Conservation (phyloP, 2,888 invertebrate species). For the Schizaphis graminum region DNA sequence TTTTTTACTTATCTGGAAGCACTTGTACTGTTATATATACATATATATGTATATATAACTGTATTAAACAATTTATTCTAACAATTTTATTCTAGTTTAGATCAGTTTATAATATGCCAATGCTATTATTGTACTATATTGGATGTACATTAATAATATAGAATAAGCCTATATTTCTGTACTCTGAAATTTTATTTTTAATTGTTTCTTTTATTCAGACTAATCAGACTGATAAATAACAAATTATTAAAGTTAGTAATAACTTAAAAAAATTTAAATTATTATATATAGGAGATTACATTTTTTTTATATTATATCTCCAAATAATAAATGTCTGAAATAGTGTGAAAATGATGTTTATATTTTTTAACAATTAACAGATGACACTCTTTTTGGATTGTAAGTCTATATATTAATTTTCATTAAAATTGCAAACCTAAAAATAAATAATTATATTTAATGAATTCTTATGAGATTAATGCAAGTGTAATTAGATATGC, state of each 20-base stretch:
- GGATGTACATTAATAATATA: conserved; percentile 60
- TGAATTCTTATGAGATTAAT: not conserved
- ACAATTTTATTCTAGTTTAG: conserved; percentile 51
- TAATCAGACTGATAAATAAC: conserved; percentile 44
- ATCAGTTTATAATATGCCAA: conserved; percentile 48
- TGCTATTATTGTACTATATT: conserved; percentile 45
- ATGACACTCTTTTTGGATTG: not conserved
- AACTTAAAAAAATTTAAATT: not conserved
- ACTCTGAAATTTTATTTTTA: conserved; percentile 37
- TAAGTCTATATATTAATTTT: not conserved
- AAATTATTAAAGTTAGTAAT: conserved; percentile 20
- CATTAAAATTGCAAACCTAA: not conserved
- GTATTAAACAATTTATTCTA: conserved; percentile 54
- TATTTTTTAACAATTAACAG: not conserved
- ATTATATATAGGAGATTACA: not conserved
- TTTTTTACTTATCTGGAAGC: conserved; percentile 52
- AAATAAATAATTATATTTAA: not conserved
- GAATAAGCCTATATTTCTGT: conserved; percentile 60
- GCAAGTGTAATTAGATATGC: not conserved
- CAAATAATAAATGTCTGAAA: conserved; percentile 35
- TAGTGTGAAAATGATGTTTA: conserved; percentile 17
- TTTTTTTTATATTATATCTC: conserved; percentile 6
- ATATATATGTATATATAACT: not conserved
- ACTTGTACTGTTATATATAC: conserved; percentile 50
- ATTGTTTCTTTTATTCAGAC: conserved; percentile 45